Evolutionary conservation across 1,140 invertebrate species (phyloP).

Genomic region (Diorhabda sublineata): DNA sequence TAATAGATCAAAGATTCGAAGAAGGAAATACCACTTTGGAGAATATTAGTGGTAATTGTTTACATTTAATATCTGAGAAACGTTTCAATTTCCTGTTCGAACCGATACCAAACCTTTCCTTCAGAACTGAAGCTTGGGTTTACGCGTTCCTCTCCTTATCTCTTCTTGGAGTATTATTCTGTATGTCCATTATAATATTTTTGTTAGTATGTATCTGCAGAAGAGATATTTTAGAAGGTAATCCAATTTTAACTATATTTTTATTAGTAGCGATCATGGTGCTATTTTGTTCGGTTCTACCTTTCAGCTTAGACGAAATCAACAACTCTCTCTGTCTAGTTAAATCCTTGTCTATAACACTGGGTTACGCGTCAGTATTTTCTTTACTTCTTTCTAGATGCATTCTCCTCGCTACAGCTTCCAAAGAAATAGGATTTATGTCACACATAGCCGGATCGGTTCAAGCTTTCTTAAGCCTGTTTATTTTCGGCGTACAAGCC

Average conservation of each 20-base stretch:
- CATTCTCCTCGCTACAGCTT: slow-evolving; percentile 56
- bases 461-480: slow-evolving; percentile 54
- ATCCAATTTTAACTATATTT: slow-evolving; percentile 49
- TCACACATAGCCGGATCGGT: slow-evolving; percentile 59
- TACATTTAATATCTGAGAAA: slow-evolving; percentile 14
- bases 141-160: slow-evolving; percentile 50
- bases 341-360: slow-evolving; percentile 46
- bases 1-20: slow-evolving; percentile 22
- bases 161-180: slow-evolving; percentile 49
- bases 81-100: not conserved
- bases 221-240: slow-evolving; percentile 51
- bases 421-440: slow-evolving; percentile 55
- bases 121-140: slow-evolving; percentile 51
- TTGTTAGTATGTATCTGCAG: slow-evolving; percentile 48
- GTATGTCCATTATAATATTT: slow-evolving; percentile 50
- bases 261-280: slow-evolving; percentile 50
- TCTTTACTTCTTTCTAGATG: slow-evolving; percentile 54
- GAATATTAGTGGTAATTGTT: slow-evolving; percentile 20
- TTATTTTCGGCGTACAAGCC: slow-evolving; percentile 55
- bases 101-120: not conserved
- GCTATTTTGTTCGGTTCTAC: slow-evolving; percentile 53
- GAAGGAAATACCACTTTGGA: not conserved
- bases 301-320: slow-evolving; percentile 51
- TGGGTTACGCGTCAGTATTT: slow-evolving; percentile 55
- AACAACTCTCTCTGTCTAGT: slow-evolving; percentile 30